Base-by-base conservation (phyloP, 2,888 invertebrate species). In the Apodemia duryi region DNA sequence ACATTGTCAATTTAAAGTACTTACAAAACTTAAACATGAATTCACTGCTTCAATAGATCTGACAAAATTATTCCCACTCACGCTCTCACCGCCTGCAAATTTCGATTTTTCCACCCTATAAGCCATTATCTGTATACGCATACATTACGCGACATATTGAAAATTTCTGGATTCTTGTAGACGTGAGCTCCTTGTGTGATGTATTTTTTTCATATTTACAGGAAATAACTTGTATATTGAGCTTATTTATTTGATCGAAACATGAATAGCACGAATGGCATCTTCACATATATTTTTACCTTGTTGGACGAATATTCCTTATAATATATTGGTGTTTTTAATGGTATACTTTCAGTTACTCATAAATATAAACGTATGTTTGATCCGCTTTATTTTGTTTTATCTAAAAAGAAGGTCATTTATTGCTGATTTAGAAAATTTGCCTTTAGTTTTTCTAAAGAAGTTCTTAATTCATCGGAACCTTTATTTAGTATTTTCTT, bases 81-180 rank as follows among this genome's bases (percentile, higher is more conserved):
- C 52, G 28, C 52, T 28, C 43, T 43, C 43, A 43, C 28, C 28
- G 52, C 28, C 28, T 10, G n/a, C 52, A 28, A 67, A 73, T 74
- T 73, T 69, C 70, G 73, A 75, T 75, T 77, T 73, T 74, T 73
- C 70, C 69, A 71, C 71, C 70, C 69, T 69, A 70, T 68, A 69
- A 70, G 68, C 72, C 68, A 66, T 66, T 71, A 72, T 72, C 64
- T 69, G 68, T 73, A 74, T 74, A 76, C 78, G 76, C 75, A 73
- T 74, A 71, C 75, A 79, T 82, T 79, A 84, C 79, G 76, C 77
- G 74, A 79, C 81, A 77, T 83, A 83, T 83, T 80, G 80, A 76
- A 76, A 79, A 84, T 78, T 81, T 81, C 79, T 76, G 81, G 80
- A 75, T 76, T 75, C 71, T 7, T 43, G 43, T 67, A 63, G 70